Conservation (phyloP, 2,888 invertebrate species). For the Drosophila subsilvestris region DNA sequence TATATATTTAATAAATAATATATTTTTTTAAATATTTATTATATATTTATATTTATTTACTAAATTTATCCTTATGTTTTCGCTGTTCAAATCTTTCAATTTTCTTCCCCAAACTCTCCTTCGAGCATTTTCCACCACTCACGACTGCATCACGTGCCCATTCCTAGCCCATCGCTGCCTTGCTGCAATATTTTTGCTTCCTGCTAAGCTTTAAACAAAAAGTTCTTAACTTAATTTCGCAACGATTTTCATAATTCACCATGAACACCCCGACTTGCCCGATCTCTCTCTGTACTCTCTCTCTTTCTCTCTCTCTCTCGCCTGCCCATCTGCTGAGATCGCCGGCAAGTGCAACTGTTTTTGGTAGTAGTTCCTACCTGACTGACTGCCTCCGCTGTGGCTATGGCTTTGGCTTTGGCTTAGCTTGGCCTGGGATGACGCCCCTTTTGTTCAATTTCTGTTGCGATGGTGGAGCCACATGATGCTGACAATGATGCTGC, state of each 20-base stretch:
- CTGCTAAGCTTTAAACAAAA: conserved; percentile 30
- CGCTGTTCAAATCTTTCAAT: neutral
- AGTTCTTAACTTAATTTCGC: conserved; percentile 81
- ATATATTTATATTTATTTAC: too few relatives aligned
- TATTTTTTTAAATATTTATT: too few relatives aligned
- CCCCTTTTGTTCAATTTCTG: conserved; percentile 73
- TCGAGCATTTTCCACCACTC: neutral
- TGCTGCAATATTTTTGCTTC: conserved; percentile 25
- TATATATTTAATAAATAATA: too few relatives aligned
- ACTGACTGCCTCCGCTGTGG: conserved; percentile 6
- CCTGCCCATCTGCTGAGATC: neutral
- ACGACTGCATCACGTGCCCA: conserved; percentile 35
- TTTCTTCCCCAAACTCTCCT: too few relatives aligned
- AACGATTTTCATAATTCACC: conserved; percentile 83
- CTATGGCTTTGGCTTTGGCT: conserved; percentile 24
- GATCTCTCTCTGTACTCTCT: conserved; percentile 15
- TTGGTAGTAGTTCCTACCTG: conserved; percentile 72
- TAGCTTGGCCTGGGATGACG: conserved; percentile 44
- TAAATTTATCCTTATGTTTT: too few relatives aligned
- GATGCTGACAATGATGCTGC: conserved; percentile 22
- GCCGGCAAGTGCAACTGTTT: conserved; percentile 73
- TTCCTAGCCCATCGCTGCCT: conserved; percentile 23
- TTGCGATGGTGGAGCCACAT: conserved; percentile 51
- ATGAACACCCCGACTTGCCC: conserved; percentile 65
- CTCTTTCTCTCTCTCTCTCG: conserved; percentile 26